Evolutionary conservation across 2,113 vertebrate genomes (phyloP), one percentile per base, ranked within the genome.

Genomic region (Carollia perspicillata): DNA sequence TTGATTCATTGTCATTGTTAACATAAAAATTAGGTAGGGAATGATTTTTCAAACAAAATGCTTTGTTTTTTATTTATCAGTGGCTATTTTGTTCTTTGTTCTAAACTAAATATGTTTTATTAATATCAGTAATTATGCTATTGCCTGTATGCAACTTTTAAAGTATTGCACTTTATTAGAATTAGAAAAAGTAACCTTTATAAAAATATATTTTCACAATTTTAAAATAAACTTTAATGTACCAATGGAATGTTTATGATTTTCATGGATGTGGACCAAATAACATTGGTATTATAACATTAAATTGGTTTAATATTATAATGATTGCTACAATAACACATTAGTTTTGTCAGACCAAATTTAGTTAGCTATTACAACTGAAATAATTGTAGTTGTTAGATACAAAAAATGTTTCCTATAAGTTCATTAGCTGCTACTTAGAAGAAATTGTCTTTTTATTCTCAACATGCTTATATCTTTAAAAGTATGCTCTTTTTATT

Each of bases 311-410:
- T 6, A 75, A 66, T 55, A 87, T 94, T 86, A 7, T 14, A 12
- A 51, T 18, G 0, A 35, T n/a, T 95, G 37, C 13, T 63, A 0
- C 65, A 65, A 66, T 22, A 92, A 35, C 42, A 65, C 42, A 53
- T 28, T 26, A 71, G 33, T 68, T 66, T 80, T 68, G 14, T 93
- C 42, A 83, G 71, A 77, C 17, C 13, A 66, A 93, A 80, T 88
- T 53, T 71, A 55, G 0, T 47, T 55, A 55, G 53, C 20, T 42
- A 30, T 51, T 97, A 72, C 9, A 12, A 89, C 14, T 77, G 5
- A 93, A 10, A 95, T 33, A 89, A 71, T 60, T 97, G 68, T 35
- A 0, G 35, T 9, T 95, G 87, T 75, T 91, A 78, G 28, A 71
- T 4, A 60, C 0, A 53, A 80, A 35, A 80, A 35, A 79, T 51